A percentile compares a stretch with the other conserved stretches of the same genome.
These are phyloP conservation scores for Cavia aperea DNA, from an alignment of 2,113 vertebrate genomes.

Conservation along the genomic window DNA sequence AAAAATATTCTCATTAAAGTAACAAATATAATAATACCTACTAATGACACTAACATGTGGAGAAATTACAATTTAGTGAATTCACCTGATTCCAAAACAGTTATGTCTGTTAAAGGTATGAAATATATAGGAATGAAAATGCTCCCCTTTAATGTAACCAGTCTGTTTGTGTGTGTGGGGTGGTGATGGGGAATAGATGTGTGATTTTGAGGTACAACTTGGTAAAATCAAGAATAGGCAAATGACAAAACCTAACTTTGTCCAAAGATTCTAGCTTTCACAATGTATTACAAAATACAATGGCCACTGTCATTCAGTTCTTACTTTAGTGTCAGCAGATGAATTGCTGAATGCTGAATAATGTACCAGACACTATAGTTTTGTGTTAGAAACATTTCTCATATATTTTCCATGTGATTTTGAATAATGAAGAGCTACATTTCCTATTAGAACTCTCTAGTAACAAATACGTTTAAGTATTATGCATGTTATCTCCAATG, in stretches of 20 bases:
- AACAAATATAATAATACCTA: too few relatives aligned
- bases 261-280: constrained; percentile 67
- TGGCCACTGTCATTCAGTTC: constrained; percentile 65
- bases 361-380: constrained; percentile 75
- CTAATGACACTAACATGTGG: too few relatives aligned
- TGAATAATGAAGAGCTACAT: constrained; percentile 86
- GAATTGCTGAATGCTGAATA: constrained; percentile 59
- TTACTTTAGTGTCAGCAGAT: constrained; percentile 80
- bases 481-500: constrained; percentile 85
- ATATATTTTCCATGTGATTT: constrained; percentile 69
- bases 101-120: too few relatives aligned
- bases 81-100: too few relatives aligned
- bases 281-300: constrained; percentile 58
- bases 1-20: constrained; percentile 74
- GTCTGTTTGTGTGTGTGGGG: background rate
- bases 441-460: constrained; percentile 83
- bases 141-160: constrained; percentile 28
- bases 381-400: constrained; percentile 73
- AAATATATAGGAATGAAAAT: too few relatives aligned
- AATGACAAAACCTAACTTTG: constrained; percentile 70
- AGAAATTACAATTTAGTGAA: too few relatives aligned
- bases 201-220: constrained; percentile 71
- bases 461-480: constrained; percentile 83
- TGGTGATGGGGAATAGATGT: background rate
- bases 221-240: constrained; percentile 70